Conservation (phyloP, 1,140 invertebrate genomes). For the Drosophila trapezifrons region DNA sequence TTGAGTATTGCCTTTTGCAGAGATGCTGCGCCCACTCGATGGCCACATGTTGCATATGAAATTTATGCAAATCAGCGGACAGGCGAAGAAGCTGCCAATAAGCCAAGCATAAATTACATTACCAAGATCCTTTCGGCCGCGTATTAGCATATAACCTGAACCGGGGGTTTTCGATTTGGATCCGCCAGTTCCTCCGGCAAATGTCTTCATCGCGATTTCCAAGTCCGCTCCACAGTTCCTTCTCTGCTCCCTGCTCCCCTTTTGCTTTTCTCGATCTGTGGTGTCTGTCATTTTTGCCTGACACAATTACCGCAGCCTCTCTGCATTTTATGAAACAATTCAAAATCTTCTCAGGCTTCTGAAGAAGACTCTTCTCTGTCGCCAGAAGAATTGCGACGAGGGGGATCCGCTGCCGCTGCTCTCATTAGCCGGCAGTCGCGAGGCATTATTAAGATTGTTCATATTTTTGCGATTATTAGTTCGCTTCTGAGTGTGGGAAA, state of each 20-base stretch:
- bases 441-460: slow-evolving; percentile 66
- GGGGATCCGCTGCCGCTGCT: too few species aligned
- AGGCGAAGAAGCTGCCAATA: slow-evolving; percentile 72
- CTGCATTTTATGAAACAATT: slow-evolving; percentile 82
- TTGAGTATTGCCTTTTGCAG: slow-evolving; percentile 58
- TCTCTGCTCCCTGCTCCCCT: background rate
- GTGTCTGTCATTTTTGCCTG: slow-evolving; percentile 64
- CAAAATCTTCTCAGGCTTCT: slow-evolving; percentile 80
- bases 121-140: slow-evolving; percentile 69
- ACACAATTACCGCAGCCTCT: slow-evolving; percentile 79
- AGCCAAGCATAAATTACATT: slow-evolving; percentile 80
- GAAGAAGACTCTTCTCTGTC: slow-evolving; percentile 32
- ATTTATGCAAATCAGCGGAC: slow-evolving; percentile 72
- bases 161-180: slow-evolving; percentile 27
- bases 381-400: slow-evolving; percentile 8
- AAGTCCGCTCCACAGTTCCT: slow-evolving; percentile 3
- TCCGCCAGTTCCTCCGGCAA: slow-evolving; percentile 37
- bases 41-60: slow-evolving; percentile 79
- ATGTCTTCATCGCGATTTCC: slow-evolving; percentile 56
- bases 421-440: slow-evolving; percentile 64
- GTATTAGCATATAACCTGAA: slow-evolving; percentile 80
- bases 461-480: slow-evolving; percentile 76
- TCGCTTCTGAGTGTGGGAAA: slow-evolving; percentile 70
- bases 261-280: slow-evolving; percentile 29
- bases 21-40: slow-evolving; percentile 66